Base-by-base conservation (phyloP, 2,797 vertebrate genomes). In the Chaetophractus vellerosus region DNA sequence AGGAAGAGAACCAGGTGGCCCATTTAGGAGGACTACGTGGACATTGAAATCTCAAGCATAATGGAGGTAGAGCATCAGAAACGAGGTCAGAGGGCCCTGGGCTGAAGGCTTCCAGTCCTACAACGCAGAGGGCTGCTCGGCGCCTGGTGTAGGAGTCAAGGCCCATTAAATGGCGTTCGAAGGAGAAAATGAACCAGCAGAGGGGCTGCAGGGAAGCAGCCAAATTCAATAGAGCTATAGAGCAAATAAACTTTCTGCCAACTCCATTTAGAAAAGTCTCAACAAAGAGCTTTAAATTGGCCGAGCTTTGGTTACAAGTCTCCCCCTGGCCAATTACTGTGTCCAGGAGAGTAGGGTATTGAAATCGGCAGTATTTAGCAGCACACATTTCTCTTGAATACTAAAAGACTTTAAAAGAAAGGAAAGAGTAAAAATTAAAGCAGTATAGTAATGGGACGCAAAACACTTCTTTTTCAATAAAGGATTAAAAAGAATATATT, bases 391-490 rank as follows among this genome's bases (percentile, higher is more conserved):
- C 52, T 81, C 10, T 63, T 63, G 11, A 69, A 88, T 24, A 92
- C 33, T 74, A 88, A 75, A 50, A 45, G 45, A 75, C 15, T n/a
- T 26, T 55, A 57, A 83, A 85, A 59, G 8, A 79, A 93, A 93
- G 3, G 2, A n/a, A 91, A 61, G 38, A 84, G 57, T 52, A 78
- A 26, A 26, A 23, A 52, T 71, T 61, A 94, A 75, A 83, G 50
- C 9, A 91, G 55, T 11, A 23, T 79, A 64, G 5, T 75, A 86
- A 76, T 9, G 3, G 38, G 15, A 59, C 8, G 72, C 48, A 80
- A 71, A 88, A 4, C 64, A 8, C 14, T 36, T 52, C 28, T 31
- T 90, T 79, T 76, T 90, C 1, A 82, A 86, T 18, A 87, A 82
- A 74, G 63, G 1, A 75, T 41, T 61, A 57, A 71, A 89, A 87